Percentiles rank a stretch among this genome's conserved stretches.
Conservation (phyloP, 2,888 invertebrate genomes). For the Acanthosepion lycidas region DNA sequence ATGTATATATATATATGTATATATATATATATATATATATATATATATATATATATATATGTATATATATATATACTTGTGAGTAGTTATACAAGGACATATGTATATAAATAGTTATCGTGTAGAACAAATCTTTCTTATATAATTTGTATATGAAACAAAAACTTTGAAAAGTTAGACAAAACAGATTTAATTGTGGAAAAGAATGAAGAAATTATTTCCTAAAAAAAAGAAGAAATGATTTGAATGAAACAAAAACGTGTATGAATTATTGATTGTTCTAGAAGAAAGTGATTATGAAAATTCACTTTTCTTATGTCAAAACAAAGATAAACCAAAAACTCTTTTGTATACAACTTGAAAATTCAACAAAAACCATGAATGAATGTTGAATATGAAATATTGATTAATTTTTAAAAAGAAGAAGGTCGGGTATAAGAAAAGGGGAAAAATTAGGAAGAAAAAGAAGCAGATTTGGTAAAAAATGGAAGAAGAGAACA, state of each 20-base stretch:
- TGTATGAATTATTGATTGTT: neutral
- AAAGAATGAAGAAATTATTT: constrained; percentile 4
- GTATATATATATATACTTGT: neutral
- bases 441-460: too few relatives aligned
- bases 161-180: neutral
- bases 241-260: neutral
- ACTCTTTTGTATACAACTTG: neutral
- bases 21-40: neutral
- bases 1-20: neutral
- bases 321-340: neutral
- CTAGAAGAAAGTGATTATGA: neutral
- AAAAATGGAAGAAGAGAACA: too few relatives aligned
- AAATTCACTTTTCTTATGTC: neutral
- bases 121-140: neutral
- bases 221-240: neutral
- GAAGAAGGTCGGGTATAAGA: neutral
- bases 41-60: too few relatives aligned
- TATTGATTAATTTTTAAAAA: neutral
- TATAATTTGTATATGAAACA: neutral
- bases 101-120: neutral
- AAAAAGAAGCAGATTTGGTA: too few relatives aligned
- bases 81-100: neutral
- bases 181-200: neutral
- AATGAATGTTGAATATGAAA: neutral
- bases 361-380: neutral